Percentiles rank a stretch among this genome's conserved stretches.
phyloP scores from a whole-genome alignment of 1,140 invertebrate genomes.

The Latrodectus geometricus region DNA sequence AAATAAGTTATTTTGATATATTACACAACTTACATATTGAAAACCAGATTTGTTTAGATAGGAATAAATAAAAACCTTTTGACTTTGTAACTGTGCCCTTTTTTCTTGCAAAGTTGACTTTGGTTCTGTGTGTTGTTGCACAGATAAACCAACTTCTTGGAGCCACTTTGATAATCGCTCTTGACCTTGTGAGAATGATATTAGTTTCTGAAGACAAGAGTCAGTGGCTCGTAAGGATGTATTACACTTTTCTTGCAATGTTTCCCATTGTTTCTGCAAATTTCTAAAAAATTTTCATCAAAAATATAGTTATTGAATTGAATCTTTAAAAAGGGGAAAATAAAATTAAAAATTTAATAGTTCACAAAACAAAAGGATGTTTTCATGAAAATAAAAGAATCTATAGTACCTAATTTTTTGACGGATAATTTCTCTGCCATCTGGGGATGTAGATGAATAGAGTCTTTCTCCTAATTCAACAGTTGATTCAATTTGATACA shows the following conservation, averaged over 20 bases:
- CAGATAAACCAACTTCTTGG: constrained; percentile 88
- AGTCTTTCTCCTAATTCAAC: constrained; percentile 91
- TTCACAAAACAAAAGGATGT: not conserved
- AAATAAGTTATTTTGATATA: not conserved
- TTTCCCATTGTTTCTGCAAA: constrained; percentile 87
- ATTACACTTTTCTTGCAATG: constrained; percentile 85
- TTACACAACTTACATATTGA: too few species aligned
- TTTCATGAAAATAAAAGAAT: not conserved
- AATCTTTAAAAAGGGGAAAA: not conserved
- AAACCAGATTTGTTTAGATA: too few species aligned
- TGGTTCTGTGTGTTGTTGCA: constrained; percentile 90
- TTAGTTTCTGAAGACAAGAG: constrained; percentile 87
- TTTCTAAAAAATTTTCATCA: constrained; percentile 70
- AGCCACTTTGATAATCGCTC: constrained; percentile 94
- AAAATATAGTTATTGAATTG: not conserved
- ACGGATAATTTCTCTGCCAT: constrained; percentile 90
- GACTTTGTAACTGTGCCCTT: constrained; percentile 91
- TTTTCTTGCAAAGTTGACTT: constrained; percentile 94
- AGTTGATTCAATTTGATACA: constrained; percentile 84
- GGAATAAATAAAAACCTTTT: constrained; percentile 77
- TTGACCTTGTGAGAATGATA: constrained; percentile 87
- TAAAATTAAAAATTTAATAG: not conserved
- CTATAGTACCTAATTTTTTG: constrained; percentile 56
- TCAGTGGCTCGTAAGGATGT: constrained; percentile 83
- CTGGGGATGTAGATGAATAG: constrained; percentile 91